Evolutionary conservation across 2,797 vertebrate species (phyloP), one percentile per base, ranked within the genome.

Genomic region (Pangasius krempfi): DNA sequence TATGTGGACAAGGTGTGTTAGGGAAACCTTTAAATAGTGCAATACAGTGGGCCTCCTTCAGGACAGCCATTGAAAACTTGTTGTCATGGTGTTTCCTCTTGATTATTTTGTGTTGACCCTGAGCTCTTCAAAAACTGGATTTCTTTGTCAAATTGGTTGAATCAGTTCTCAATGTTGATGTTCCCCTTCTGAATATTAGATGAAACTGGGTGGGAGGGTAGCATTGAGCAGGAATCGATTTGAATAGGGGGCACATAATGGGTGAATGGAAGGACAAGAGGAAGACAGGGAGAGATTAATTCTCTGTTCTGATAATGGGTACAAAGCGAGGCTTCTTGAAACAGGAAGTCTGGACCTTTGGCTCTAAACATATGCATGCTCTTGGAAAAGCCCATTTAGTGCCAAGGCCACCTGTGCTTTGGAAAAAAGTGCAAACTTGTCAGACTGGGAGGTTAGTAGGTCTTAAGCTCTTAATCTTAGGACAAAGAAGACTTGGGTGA

Each of bases 401-500:
- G 62, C 33, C 75, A 56, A 47, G 83, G 91, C 85, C 88, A 93
- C 90, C 89, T 91, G 89, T 89, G 87, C 90, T 62, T 84, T 88
- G 56, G 33, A 89, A 91, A 91, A 92, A 91, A 90, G 92, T 88
- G 91, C 93, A 89, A 92, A 64, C 85, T 76, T 92, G 91, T 92
- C 89, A 92, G 88, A 91, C 91, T 87, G 72, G 88, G 30, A 56
- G 37, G 68, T 87, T 79, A 80, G 83, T 89, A 92, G 90, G 75
- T 89, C 73, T 68, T 93, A 91, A 92, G 87, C 90, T 92, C 89
- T 92, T 94, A 94, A 94, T 94, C 92, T 92, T 88, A 84, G 44
- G 91, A 92, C 91, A 93, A 91, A 91, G 86, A 91, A 70, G 73
- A 72, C 86, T 88, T 56, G 88, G 88, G 64, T 56, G 62, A 81